Percentiles rank a stretch among this genome's conserved stretches.
Evolutionary conservation across 1,140 invertebrate species (phyloP).

Genomic region (Latrodectus geometricus): DNA sequence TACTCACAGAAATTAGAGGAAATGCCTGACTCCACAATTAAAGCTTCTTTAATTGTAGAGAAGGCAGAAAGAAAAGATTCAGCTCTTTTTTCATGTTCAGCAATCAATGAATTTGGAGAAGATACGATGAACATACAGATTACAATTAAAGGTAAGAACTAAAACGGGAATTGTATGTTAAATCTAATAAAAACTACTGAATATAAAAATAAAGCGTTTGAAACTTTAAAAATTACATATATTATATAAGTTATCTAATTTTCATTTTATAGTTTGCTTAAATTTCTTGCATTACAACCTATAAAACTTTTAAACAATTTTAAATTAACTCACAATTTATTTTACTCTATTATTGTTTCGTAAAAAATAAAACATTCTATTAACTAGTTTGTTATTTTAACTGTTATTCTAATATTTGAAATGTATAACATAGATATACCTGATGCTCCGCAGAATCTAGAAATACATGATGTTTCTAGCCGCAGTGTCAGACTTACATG

Average conservation of each 20-base stretch:
- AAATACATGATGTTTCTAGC: conserved; percentile 57
- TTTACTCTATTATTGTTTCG: no score
- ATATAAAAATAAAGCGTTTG: no score
- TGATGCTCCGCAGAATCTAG: conserved; percentile 36
- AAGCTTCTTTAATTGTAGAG: conserved; percentile 73
- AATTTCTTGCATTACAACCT: no score
- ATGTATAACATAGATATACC: conserved; percentile 14
- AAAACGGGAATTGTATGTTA: neutral
- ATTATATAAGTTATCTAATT: no score
- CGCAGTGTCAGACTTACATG: conserved; percentile 60
- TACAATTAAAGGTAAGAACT: conserved; percentile 88
- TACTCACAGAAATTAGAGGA: neutral
- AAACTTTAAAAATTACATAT: no score
- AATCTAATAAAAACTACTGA: no score
- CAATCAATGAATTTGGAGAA: conserved; percentile 92
- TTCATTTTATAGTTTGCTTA: no score
- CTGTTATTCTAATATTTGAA: no score
- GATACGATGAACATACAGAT: conserved; percentile 96
- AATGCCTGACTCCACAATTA: neutral
- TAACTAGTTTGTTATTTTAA: no score
- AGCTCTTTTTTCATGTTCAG: conserved; percentile 92
- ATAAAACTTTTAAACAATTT: no score
- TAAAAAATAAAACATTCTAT: no score
- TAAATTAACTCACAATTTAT: no score
- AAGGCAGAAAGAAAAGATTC: conserved; percentile 90